Evolutionary conservation across 37 sponge, comb jelly and placozoan genomes (phyloP).

Genomic region (Mnemiopsis leidyi): DNA sequence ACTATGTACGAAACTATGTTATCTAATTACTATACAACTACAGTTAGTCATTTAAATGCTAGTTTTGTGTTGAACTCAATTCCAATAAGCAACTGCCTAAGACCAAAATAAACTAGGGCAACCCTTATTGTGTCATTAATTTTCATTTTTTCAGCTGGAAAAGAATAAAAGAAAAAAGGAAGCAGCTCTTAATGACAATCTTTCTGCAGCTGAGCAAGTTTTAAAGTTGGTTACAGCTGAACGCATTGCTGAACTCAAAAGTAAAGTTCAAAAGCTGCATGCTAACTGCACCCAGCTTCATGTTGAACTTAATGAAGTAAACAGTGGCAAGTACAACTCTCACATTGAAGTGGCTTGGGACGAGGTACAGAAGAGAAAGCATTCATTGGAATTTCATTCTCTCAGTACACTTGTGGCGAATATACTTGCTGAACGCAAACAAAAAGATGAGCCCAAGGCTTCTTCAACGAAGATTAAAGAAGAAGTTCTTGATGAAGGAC

Average conservation of each 20-base stretch:
- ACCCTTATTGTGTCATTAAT: neutral
- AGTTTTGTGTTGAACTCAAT: too few species aligned
- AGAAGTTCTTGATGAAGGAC: slow-evolving; percentile 50
- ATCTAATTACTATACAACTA: too few species aligned
- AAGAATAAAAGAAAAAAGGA: slow-evolving; percentile 15
- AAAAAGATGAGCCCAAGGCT: slow-evolving; percentile 12
- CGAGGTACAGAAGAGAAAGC: slow-evolving; percentile 66
- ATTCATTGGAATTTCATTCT: neutral
- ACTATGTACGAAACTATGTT: too few species aligned
- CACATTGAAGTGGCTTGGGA: slow-evolving; percentile 73
- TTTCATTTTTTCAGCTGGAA: neutral
- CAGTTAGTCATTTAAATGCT: too few species aligned
- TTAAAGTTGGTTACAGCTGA: slow-evolving; percentile 79
- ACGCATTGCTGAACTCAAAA: slow-evolving; percentile 76
- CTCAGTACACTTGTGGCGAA: neutral
- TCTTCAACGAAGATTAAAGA: neutral
- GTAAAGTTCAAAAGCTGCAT: slow-evolving; percentile 6
- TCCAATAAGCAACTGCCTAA: too few species aligned
- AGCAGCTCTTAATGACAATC: neutral
- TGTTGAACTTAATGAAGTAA: slow-evolving; percentile 69
- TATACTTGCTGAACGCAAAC: neutral
- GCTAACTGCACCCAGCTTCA: slow-evolving; percentile 37
- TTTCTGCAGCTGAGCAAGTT: slow-evolving; percentile 74
- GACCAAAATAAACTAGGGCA: too few species aligned
- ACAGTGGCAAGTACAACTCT: slow-evolving; percentile 71